Evolutionary conservation across 1,140 invertebrate genomes (phyloP), one percentile per base, ranked within the genome.

Genomic region (Drosophila prosaltans): DNA sequence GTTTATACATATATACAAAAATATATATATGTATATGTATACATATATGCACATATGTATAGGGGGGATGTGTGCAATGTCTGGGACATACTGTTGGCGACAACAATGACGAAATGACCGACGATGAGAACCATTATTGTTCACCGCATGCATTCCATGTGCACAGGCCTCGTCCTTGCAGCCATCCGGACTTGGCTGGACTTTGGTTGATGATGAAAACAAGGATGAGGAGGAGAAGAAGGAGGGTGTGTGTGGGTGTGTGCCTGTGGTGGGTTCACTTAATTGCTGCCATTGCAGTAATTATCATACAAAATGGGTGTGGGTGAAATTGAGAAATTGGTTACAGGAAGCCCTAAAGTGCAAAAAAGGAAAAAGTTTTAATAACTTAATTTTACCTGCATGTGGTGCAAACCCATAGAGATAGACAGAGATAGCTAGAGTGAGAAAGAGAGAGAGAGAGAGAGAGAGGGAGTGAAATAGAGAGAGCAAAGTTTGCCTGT

Each of bases 231-330:
- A 2, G 28, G 32, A 26, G 43, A 16, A 61, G 66, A n/a, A 10
- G 11, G 4, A 10, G 28, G n/a, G 1, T 36, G 24, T 32, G 2
- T 28, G 43, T n/a, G 9, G 10, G 69, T 32, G 8, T 36, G 26
- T 9, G 28, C 16, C 16, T 24, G 39, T 11, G 39, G 57, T 36
- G 45, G 36, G 68, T 63, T 61, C 48, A 65, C 72, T 75, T 75
- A 75, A 75, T 75, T 75, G 73, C 73, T 69, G 58, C 72, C 61
- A 73, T 75, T 75, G 73, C 73, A 74, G 65, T 81, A 85, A 85
- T 85, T 86, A 86, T 63, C 79, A 78, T 81, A 75, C 81, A 84
- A 84, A 84, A 78, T 81, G 78, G 26, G 16, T 63, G 59, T 57
- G 55, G 68, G 58, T 9, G 9, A 63, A 40, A 7, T 41, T 40